Evolutionary conservation across 2,888 invertebrate genomes (phyloP).

Genomic region (Orchesellides sinensis): DNA sequence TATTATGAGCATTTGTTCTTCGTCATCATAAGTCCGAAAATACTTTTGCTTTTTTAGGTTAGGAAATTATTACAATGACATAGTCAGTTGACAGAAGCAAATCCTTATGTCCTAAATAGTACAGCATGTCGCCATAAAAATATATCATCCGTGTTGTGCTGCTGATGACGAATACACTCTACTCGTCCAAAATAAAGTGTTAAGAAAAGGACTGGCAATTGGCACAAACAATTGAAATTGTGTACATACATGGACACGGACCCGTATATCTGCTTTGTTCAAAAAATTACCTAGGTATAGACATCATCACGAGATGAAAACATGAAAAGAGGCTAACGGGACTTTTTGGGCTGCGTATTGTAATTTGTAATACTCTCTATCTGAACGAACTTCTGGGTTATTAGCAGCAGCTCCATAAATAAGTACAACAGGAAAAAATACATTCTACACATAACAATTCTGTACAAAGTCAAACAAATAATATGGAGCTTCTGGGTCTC

Average conservation of each 20-base stretch:
- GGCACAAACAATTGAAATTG: not conserved
- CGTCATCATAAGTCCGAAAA: slow-evolving; percentile 39
- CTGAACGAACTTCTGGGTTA: slow-evolving; percentile 1
- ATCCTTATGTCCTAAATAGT: slow-evolving; percentile 9
- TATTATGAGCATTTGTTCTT: too few species aligned
- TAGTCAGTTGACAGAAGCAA: not conserved
- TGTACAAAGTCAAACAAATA: too few species aligned
- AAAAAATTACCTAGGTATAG: too few species aligned
- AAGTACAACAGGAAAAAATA: not conserved
- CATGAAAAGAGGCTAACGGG: slow-evolving; percentile 16
- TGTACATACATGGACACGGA: too few species aligned
- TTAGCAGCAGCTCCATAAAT: slow-evolving; percentile 39
- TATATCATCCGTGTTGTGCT: too few species aligned
- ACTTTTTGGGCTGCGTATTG: slow-evolving; percentile 18
- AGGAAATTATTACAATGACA: slow-evolving; percentile 13
- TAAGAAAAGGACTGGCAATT: not conserved
- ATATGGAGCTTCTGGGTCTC: too few species aligned
- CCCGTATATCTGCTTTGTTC: too few species aligned
- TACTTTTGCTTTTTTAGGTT: slow-evolving; percentile 28
- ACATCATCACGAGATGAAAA: not conserved
- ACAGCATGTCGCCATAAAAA: not conserved
- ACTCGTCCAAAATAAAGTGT: too few species aligned
- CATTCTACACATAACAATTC: not conserved
- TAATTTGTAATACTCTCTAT: not conserved
- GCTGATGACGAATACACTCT: too few species aligned